These are phyloP conservation scores for Drosophila chauvacae DNA, from an alignment of 1,140 invertebrate genomes.

Conservation along the genomic window DNA sequence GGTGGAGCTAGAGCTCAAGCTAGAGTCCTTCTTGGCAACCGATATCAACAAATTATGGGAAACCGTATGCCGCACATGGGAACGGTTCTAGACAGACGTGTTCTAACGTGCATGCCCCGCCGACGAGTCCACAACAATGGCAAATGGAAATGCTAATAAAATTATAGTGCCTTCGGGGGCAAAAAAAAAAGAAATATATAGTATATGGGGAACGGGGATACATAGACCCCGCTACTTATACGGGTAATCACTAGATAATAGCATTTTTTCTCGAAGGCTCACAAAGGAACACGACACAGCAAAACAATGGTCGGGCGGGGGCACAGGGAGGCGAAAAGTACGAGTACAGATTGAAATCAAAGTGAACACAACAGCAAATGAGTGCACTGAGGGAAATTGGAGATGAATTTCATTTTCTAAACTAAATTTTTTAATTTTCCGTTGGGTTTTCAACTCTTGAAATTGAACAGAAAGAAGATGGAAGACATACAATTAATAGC, in stretches of 20 bases:
- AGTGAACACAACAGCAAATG: slow-evolving; percentile 42
- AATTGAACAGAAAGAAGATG: too few species aligned
- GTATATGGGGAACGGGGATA: background rate
- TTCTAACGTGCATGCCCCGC: slow-evolving; percentile 7
- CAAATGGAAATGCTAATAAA: slow-evolving; percentile 73
- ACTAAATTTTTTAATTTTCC: too few species aligned
- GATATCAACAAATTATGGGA: slow-evolving; percentile 61
- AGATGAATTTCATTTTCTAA: too few species aligned
- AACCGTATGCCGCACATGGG: slow-evolving; percentile 28
- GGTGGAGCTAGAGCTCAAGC: background rate
- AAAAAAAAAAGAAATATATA: slow-evolving; percentile 5
- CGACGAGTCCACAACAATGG: slow-evolving; percentile 3
- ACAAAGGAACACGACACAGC: slow-evolving; percentile 26
- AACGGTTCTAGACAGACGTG: slow-evolving; percentile 20
- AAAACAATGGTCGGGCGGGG: slow-evolving; percentile 1
- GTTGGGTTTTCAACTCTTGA: too few species aligned
- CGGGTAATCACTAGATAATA: slow-evolving; percentile 53
- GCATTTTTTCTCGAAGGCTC: slow-evolving; percentile 36
- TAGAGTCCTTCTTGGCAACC: slow-evolving; percentile 33
- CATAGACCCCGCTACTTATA: slow-evolving; percentile 24
- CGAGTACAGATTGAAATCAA: slow-evolving; percentile 35
- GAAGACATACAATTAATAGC: too few species aligned
- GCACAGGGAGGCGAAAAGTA: background rate
- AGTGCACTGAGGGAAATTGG: slow-evolving; percentile 5
- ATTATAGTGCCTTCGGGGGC: slow-evolving; percentile 60